These are phyloP conservation scores for Ariopsis seemanni DNA, from an alignment of 2,113 vertebrate genomes.

Conservation along the genomic window DNA sequence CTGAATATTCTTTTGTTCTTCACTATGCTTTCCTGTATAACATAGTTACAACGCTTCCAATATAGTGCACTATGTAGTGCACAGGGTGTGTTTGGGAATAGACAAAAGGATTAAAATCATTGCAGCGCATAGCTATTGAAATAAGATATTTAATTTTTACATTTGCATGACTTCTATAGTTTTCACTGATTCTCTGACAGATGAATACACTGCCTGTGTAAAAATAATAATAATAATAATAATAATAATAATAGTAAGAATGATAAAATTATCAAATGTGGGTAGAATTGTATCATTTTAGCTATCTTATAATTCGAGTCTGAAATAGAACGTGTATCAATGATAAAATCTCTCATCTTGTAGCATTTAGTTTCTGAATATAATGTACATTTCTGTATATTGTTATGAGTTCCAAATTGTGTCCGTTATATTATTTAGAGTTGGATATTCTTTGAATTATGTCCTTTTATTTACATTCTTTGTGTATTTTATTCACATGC, in stretches of 20 bases:
- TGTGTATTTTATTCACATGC: background rate
- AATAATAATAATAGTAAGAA: background rate
- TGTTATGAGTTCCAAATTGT: slow-evolving; percentile 7
- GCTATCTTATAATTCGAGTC: slow-evolving; percentile 15
- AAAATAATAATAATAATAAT: background rate
- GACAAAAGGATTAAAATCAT: background rate
- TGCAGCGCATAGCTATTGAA: background rate
- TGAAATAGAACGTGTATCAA: slow-evolving; percentile 12
- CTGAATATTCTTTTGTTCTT: slow-evolving; percentile 1
- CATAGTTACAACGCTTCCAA: slow-evolving; percentile 10
- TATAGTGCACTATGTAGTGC: slow-evolving; percentile 17
- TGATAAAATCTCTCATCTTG: background rate
- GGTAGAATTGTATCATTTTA: slow-evolving; percentile 22
- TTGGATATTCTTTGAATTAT: slow-evolving; percentile 1
- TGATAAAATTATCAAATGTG: slow-evolving; percentile 3
- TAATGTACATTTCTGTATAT: slow-evolving; percentile 19
- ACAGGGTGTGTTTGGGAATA: background rate
- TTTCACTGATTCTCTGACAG: background rate
- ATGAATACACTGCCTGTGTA: slow-evolving; percentile 26
- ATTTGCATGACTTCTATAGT: slow-evolving; percentile 32
- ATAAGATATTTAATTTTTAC: slow-evolving; percentile 14
- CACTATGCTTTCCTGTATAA: slow-evolving; percentile 15
- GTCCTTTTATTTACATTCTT: background rate
- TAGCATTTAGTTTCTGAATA: slow-evolving; percentile 32
- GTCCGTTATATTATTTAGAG: background rate